A percentile compares a stretch with the other conserved stretches of the same genome.
Conservation (phyloP, 2,888 invertebrate species). For the Netelia melanura region DNA sequence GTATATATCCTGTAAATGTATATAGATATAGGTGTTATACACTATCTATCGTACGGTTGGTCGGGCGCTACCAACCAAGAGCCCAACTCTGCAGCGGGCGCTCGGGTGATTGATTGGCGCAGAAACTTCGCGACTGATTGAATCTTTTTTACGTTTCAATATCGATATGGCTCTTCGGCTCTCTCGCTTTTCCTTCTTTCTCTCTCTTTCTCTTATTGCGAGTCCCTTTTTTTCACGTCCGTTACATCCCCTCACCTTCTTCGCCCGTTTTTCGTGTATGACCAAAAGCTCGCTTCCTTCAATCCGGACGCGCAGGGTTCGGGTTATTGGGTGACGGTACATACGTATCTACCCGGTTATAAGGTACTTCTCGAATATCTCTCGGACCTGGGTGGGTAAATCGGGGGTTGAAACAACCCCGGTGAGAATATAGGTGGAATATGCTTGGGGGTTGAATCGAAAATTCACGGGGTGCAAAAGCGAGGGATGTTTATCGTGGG, state of each 20-base stretch:
- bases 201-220: background rate
- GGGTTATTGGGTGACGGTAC: conserved; percentile 30
- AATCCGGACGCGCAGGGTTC: background rate
- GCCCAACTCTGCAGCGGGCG: conserved; percentile 65
- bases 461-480: too few relatives aligned
- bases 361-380: too few relatives aligned
- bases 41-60: conserved; percentile 35
- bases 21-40: background rate
- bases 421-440: background rate
- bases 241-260: background rate
- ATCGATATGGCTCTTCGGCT: conserved; percentile 75
- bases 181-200: conserved; percentile 17
- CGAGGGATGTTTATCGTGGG: background rate
- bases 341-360: too few relatives aligned
- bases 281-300: background rate
- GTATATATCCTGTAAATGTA: background rate
- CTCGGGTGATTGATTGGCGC: conserved; percentile 83
- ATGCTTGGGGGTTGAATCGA: too few relatives aligned
- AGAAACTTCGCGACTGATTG: conserved; percentile 84
- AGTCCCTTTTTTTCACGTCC: background rate
- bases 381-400: too few relatives aligned
- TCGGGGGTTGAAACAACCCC: background rate
- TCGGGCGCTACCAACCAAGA: conserved; percentile 40
- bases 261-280: background rate
- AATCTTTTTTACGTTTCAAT: conserved; percentile 84